Base-by-base conservation (phyloP, 2,113 vertebrate genomes). In the Catharus fuscescens region DNA sequence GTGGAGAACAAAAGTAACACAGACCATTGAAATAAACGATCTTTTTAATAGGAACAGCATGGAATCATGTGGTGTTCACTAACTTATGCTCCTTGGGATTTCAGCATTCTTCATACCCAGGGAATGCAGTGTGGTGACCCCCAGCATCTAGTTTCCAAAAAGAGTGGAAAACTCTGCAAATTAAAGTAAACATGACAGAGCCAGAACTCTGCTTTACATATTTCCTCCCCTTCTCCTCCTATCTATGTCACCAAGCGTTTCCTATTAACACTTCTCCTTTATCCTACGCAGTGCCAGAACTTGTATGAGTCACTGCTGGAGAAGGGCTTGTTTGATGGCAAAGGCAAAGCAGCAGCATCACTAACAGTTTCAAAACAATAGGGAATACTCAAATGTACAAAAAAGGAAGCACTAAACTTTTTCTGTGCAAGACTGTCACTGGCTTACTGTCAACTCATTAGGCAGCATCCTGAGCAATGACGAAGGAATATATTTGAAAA, bases 391-490 rank as follows among this genome's bases (percentile, higher is more conserved):
- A 4, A 84, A 83, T 95, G 80, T 88, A 96, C 96, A 96, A 96
- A 97, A 96, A 96, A 95, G 95, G 97, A 94, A 97, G 88, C 78
- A 78, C 40, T 92, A 90, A 84, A 92, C 93, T 95, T 96, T 44
- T 92, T 52, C 81, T 96, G 23, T 89, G 85, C 38, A 70, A 85
- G 89, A 71, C 80, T 83, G 59, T 88, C 82, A 78, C 83, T 96
- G 97, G 92, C 93, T 88, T 96, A 62, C 66, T 90, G 89, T 97
- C 96, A 97, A 80, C 65, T 92, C 70, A 93, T 96, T 95, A 96
- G 92, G 80, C 77, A 70, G 66, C 80, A 72, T 92, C 94, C 77
- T 12, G 56, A 96, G 80, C 88, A 90, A 73, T 90, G 90, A 94
- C 3, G 56, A 92, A 92, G 85, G 76, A 94, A 93, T 81, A 77